Base-by-base conservation (phyloP, 2,113 vertebrate species). In the Cyanocitta stelleri region DNA sequence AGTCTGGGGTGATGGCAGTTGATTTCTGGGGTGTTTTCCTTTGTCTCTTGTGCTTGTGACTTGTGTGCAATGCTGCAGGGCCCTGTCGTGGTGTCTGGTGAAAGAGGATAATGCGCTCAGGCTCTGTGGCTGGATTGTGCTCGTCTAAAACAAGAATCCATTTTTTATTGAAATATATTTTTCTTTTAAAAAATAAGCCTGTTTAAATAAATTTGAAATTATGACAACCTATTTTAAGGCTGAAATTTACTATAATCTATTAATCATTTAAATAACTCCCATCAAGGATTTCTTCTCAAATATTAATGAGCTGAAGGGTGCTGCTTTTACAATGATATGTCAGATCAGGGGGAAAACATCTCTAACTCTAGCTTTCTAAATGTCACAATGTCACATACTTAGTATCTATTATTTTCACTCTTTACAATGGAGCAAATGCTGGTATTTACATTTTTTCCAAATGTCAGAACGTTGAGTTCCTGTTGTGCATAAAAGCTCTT, bases 391-490 rank as follows among this genome's bases (percentile, higher is more conserved):
- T 94, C 85, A 54, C 58, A 56, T 75, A 85, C 73, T 96, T 89
- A 93, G 80, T 92, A 93, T 87, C 88, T 93, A 79, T 96, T 97
- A 95, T 96, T 96, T 96, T 81, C 90, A 43, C 58, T 89, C 90
- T 78, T 92, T 71, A 94, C 96, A 96, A 95, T 96, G 73, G 90
- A 93, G 80, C 80, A 84, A 96, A 95, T 37, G 86, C 92, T 73
- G 92, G 54, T 96, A 96, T 96, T 96, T 97, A 95, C 90, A 89
- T 93, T 96, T 97, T 90, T 94, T 69, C 86, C 88, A 96, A 97
- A 96, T 96, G 96, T 95, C 95, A 94, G 93, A 64, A 37, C 24
- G 2, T 24, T 35, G 95, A 94, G 86, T 79, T 94, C 95, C 93
- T 68, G 93, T 93, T 92, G 96, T 23, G 88, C 77, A 49, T 88